Evolutionary conservation across 35 echinoderm and acorn worm genomes (phyloP).

Genomic region (Ophioderma brevispina): DNA sequence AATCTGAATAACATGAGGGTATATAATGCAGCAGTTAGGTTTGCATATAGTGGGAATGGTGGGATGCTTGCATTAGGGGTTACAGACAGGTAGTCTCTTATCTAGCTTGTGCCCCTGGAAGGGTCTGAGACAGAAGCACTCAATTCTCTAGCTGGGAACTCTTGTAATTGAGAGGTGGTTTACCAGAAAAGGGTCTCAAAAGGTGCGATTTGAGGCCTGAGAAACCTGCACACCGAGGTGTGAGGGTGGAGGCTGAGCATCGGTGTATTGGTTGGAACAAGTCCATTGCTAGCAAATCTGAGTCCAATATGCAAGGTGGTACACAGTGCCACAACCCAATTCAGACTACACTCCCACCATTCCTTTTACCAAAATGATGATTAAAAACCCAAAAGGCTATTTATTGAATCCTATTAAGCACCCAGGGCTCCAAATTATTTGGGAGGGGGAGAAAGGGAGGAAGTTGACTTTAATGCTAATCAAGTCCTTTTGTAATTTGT

Average conservation of each 20-base stretch:
- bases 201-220: background rate
- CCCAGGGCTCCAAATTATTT: too few species aligned
- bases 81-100: background rate
- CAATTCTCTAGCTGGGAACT: conserved; percentile 8
- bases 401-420: too few species aligned
- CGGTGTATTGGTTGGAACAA: background rate
- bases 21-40: too few species aligned
- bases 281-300: conserved; percentile 7
- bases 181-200: background rate
- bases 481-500: too few species aligned
- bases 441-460: too few species aligned
- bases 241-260: background rate
- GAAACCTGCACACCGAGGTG: background rate
- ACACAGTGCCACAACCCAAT: conserved; percentile 2
- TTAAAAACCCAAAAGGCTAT: too few species aligned
- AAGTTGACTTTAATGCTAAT: too few species aligned
- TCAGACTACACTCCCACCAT: conserved; percentile 12
- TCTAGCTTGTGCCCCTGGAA: background rate
- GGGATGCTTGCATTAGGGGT: conserved; percentile 8
- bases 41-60: background rate
- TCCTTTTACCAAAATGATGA: background rate
- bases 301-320: background rate
- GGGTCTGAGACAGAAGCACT: background rate
- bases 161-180: background rate
- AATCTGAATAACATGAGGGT: too few species aligned